phyloP scores from a whole-genome alignment of 2,888 invertebrate species.

The Sylvicola cinctus region DNA sequence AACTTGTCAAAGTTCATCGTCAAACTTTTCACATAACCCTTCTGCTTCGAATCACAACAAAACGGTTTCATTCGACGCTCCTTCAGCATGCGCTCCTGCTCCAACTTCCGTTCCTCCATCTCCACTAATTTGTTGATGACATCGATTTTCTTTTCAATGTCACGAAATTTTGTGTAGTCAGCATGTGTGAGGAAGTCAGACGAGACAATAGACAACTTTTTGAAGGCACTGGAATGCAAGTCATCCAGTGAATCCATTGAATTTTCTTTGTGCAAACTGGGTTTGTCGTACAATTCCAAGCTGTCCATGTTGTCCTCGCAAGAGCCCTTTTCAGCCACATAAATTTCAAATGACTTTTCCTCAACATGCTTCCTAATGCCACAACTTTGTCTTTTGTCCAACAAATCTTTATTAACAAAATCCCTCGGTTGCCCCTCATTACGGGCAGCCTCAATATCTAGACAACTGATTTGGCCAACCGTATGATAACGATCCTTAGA shows the following conservation, averaged over 20 bases:
- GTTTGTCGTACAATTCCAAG: conserved; percentile 25
- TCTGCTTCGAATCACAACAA: conserved; percentile 37
- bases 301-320: conserved; percentile 40
- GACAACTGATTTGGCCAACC: conserved; percentile 20
- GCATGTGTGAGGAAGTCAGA: conserved; percentile 18
- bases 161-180: conserved; percentile 37
- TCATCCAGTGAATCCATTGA: conserved; percentile 28
- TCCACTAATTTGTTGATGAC: conserved; percentile 48
- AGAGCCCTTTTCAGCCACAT: conserved; percentile 36
- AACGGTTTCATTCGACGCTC: conserved; percentile 41
- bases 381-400: conserved; percentile 21
- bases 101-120: conserved; percentile 43
- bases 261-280: conserved; percentile 9
- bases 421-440: conserved; percentile 5
- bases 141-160: conserved; percentile 46
- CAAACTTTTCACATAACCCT: conserved; percentile 41
- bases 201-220: neutral
- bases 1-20: conserved; percentile 51
- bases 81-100: conserved; percentile 38
- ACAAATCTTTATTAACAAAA: conserved; percentile 9
- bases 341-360: conserved; percentile 37
- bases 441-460: neutral
- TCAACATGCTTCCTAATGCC: conserved; percentile 15
- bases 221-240: conserved; percentile 12
- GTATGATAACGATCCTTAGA: conserved; percentile 22